Conservation (phyloP, 2,113 vertebrate species). For the Muscicapa adusta region DNA sequence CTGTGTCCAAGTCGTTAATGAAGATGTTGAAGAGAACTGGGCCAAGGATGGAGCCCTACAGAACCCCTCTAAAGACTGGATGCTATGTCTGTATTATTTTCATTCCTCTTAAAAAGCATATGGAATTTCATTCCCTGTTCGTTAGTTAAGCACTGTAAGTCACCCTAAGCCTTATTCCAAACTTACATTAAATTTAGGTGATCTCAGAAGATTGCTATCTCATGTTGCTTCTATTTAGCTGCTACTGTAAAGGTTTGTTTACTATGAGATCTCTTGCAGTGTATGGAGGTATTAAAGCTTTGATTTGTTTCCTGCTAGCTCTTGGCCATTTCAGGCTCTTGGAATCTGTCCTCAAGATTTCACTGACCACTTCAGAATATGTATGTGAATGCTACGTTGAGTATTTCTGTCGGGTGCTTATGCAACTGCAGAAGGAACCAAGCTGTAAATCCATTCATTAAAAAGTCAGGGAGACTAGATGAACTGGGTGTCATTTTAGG, state of each 20-base stretch:
- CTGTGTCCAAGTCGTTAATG: accelerated
- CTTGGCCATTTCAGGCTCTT: neutral
- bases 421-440: neutral
- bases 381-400: neutral
- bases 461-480: neutral
- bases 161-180: neutral
- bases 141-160: neutral
- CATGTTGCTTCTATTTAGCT: neutral
- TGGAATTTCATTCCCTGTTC: neutral
- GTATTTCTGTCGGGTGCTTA: neutral
- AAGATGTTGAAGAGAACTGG: neutral
- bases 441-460: neutral
- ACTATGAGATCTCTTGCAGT: neutral
- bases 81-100: neutral
- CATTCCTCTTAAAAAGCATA: neutral
- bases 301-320: neutral
- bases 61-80: neutral
- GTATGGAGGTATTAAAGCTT: neutral
- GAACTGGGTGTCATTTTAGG: neutral
- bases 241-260: neutral
- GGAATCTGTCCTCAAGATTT: neutral
- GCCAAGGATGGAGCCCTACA: accelerated
- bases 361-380: neutral
- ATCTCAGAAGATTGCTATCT: neutral
- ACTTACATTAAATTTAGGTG: neutral